Percentiles rank a stretch among this genome's conserved stretches.
Conservation (phyloP, 1,140 invertebrate genomes). For the Drosophila nasuta region DNA sequence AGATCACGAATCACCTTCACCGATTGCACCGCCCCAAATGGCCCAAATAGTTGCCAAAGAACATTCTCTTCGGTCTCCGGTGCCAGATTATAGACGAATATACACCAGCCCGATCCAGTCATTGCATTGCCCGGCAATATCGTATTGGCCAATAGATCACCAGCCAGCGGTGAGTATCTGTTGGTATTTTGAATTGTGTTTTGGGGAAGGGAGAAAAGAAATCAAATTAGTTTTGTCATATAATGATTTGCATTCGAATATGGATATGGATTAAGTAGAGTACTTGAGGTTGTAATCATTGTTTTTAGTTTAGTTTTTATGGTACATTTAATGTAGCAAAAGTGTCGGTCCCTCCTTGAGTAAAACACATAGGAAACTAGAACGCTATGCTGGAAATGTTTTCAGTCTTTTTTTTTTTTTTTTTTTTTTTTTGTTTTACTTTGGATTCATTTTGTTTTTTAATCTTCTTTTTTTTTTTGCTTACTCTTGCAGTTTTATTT, state of each 20-base stretch:
- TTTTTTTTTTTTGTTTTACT: not conserved
- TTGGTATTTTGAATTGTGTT: not conserved
- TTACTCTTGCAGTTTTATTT: constrained; percentile 23
- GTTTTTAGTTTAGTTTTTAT: constrained; percentile 31
- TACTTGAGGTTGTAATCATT: constrained; percentile 25
- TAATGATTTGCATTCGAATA: not conserved
- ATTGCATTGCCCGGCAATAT: constrained; percentile 91
- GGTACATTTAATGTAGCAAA: constrained; percentile 40
- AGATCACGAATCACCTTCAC: constrained; percentile 96
- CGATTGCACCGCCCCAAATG: constrained; percentile 96
- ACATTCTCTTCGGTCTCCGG: constrained; percentile 96
- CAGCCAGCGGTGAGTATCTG: constrained; percentile 90
- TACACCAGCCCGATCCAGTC: constrained; percentile 93
- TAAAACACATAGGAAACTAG: constrained; percentile 45
- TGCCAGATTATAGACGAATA: constrained; percentile 97
- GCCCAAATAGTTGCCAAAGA: constrained; percentile 96
- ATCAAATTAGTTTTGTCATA: constrained; percentile 22
- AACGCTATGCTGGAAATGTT: constrained; percentile 34
- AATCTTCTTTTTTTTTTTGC: not conserved
- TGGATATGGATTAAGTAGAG: constrained; percentile 10
- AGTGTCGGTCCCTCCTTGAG: constrained; percentile 39
- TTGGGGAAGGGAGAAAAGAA: constrained; percentile 12
- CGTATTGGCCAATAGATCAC: constrained; percentile 88
- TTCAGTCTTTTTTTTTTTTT: not conserved
- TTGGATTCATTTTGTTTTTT: not conserved